Evolutionary conservation across 2,888 invertebrate species (phyloP).

Genomic region (Coelogynopora nodosa): DNA sequence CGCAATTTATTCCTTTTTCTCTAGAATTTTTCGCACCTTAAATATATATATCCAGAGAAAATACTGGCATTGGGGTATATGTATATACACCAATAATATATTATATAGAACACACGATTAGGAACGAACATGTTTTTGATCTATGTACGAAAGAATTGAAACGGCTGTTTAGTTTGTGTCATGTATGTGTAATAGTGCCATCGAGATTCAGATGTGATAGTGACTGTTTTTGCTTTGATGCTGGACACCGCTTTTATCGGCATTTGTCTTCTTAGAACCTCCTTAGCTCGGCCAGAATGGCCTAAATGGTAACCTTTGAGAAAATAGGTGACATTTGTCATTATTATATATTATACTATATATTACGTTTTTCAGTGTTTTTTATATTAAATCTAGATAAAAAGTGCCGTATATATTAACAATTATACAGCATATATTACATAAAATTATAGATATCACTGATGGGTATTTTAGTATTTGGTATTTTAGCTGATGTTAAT

Average conservation of each 20-base stretch:
- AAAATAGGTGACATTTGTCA: conserved; percentile 3
- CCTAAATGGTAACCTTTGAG: background rate
- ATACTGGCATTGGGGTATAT: background rate
- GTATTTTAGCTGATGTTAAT: no score
- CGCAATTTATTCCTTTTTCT: background rate
- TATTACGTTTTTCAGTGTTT: no score
- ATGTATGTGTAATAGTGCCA: background rate
- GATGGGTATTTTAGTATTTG: no score
- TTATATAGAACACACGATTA: no score
- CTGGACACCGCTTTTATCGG: background rate
- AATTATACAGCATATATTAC: no score
- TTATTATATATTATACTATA: no score
- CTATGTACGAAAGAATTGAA: background rate
- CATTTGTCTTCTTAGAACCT: background rate
- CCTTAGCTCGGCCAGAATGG: background rate
- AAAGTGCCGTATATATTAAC: no score
- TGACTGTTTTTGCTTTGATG: background rate
- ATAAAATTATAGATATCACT: no score
- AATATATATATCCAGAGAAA: background rate
- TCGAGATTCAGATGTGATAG: background rate
- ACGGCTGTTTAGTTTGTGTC: background rate
- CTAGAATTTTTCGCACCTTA: background rate
- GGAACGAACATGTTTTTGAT: background rate
- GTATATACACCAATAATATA: no score
- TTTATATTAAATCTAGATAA: no score